Conservation (phyloP, 2,888 invertebrate genomes). For the Tachina fera region DNA sequence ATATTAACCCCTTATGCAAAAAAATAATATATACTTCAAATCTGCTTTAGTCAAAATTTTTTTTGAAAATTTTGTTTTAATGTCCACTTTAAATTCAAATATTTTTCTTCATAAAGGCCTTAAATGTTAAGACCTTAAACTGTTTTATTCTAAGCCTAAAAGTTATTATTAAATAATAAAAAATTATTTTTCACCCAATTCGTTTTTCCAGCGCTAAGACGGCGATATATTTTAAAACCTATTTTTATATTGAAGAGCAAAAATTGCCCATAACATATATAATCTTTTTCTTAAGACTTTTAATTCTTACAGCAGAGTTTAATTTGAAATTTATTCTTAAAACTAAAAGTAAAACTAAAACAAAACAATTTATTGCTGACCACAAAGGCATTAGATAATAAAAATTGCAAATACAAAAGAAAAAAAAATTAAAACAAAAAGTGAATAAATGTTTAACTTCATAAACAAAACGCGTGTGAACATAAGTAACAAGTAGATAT, state of each 20-base stretch:
- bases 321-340: slow-evolving; percentile 47
- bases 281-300: not conserved
- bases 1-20: no score
- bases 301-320: slow-evolving; percentile 5
- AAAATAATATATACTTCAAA: no score
- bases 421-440: slow-evolving; percentile 40
- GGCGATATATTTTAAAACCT: not conserved
- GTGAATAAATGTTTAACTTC: slow-evolving; percentile 53
- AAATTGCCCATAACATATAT: not conserved
- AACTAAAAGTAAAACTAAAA: slow-evolving; percentile 18
- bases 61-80: no score
- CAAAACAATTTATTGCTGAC: not conserved
- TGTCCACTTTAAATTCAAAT: no score
- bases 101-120: no score
- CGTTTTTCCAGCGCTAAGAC: not conserved
- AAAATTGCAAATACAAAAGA: slow-evolving; percentile 23
- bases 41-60: no score
- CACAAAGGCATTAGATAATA: slow-evolving; percentile 43
- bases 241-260: not conserved
- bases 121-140: no score
- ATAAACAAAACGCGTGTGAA: slow-evolving; percentile 68
- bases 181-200: not conserved
- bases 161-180: not conserved
- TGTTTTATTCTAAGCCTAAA: no score
- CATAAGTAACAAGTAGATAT: slow-evolving; percentile 20